A percentile compares a stretch with the other conserved stretches of the same genome.
These are phyloP conservation scores for Coenonympha glycerion DNA, from an alignment of 2,888 invertebrate species.

Conservation along the genomic window DNA sequence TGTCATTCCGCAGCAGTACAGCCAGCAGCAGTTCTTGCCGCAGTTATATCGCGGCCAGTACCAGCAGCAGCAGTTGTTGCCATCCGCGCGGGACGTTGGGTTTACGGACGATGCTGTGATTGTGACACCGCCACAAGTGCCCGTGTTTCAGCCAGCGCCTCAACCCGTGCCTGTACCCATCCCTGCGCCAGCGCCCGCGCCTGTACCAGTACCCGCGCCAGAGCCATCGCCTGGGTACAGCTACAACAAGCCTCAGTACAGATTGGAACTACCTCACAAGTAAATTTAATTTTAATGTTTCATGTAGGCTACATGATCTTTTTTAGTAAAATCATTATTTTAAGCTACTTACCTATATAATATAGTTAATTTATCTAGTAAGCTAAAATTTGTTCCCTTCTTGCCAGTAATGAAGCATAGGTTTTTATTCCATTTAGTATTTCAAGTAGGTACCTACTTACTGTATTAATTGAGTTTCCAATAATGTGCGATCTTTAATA, in stretches of 20 bases:
- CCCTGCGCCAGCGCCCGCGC: constrained; percentile 36
- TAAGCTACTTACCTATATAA: not conserved
- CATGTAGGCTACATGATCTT: not conserved
- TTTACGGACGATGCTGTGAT: constrained; percentile 68
- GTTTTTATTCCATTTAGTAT: too few species aligned
- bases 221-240: constrained; percentile 48
- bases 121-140: constrained; percentile 63
- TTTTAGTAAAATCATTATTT: too few species aligned
- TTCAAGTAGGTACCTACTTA: too few species aligned
- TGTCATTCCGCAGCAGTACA: constrained; percentile 28
- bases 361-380: not conserved
- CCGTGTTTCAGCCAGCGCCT: constrained; percentile 38
- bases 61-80: constrained; percentile 21
- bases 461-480: too few species aligned
- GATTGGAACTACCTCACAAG: constrained; percentile 61
- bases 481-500: too few species aligned
- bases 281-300: constrained; percentile 32
- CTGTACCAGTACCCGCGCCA: constrained; percentile 34
- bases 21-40: constrained; percentile 30
- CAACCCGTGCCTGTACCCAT: constrained; percentile 6
- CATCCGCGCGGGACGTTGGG: constrained; percentile 56
- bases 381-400: too few species aligned
- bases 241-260: constrained; percentile 62
- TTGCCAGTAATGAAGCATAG: too few species aligned
- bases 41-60: constrained; percentile 27